Evolutionary conservation across 2,113 vertebrate species (phyloP), one percentile per base, ranked within the genome.

Genomic region (Chitala chitala): DNA sequence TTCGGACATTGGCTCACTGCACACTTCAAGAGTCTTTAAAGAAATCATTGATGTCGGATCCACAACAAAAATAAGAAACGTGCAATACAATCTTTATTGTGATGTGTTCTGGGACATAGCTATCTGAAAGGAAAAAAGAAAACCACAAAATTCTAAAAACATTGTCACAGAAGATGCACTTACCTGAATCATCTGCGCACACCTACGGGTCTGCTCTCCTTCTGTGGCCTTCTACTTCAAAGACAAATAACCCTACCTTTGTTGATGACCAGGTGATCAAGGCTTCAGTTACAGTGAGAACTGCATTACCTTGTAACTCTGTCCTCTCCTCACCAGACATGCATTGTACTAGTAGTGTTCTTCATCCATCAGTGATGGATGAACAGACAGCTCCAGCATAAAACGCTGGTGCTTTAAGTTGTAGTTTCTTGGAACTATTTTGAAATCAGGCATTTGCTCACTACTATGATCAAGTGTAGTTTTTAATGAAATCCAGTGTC

Each of bases 251-350:
- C 77, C 69, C 53, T 29, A 63, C 76, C 53, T 69, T 73, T 77
- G 24, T 75, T 77, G 77, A 79, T 55, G 75, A 74, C 65, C 68
- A 50, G 78, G 75, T 72, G 66, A 76, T 71, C n/a, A 72, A 24
- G 71, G 77, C 58, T 82, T 77, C 46, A 69, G 75, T 82, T 82
- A 76, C 81, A 80, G 36, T 31, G 3, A 50, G 54, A 48, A 51
- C 64, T 42, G 66, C 55, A 69, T 69, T 17, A 48, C 70, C 61
- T 33, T 29, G 51, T 33, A 29, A 61, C 61, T 36, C 74, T 51
- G 42, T 22, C 29, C 68, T 44, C 50, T 29, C 29, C 66, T 38
- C 59, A 63, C 33, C 33, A 8, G 40, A 2, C 31, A 5, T 7
- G 22, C 42, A 22, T 42, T 48, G 9, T 26, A 20, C 5, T n/a